A percentile compares a stretch with the other conserved stretches of the same genome.
Conservation (phyloP, 2,113 vertebrate genomes). For the Sphyrna mokarran region DNA sequence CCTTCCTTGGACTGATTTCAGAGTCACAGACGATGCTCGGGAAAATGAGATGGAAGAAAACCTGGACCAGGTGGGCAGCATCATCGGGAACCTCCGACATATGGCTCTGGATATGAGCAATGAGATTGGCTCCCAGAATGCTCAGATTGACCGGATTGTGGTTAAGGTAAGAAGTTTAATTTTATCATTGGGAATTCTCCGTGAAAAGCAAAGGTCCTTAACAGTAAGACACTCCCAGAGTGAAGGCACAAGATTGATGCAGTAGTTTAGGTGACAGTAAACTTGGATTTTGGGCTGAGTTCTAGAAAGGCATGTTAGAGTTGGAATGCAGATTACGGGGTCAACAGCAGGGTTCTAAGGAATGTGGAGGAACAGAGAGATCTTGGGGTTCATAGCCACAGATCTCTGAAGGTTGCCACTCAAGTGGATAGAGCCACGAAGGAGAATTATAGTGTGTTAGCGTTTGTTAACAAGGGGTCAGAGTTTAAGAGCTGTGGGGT, state of each 20-base stretch:
- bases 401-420: too few relatives aligned
- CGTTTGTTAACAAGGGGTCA: too few relatives aligned
- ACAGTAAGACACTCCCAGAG: background rate
- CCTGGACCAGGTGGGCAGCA: slow-evolving; percentile 63
- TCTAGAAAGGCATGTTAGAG: too few relatives aligned
- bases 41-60: slow-evolving; percentile 77
- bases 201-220: background rate
- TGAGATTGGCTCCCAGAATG: slow-evolving; percentile 66
- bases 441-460: too few relatives aligned
- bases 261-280: background rate
- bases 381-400: too few relatives aligned
- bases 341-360: too few relatives aligned
- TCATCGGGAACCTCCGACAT: slow-evolving; percentile 64
- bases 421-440: too few relatives aligned
- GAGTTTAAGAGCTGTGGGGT: too few relatives aligned
- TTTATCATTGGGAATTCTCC: too few relatives aligned
- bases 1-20: slow-evolving; percentile 41
- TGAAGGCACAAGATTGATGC: background rate
- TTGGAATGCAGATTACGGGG: too few relatives aligned
- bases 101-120: slow-evolving; percentile 71
- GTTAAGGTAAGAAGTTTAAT: slow-evolving; percentile 51
- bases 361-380: too few relatives aligned
- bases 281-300: background rate
- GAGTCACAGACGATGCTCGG: slow-evolving; percentile 60
- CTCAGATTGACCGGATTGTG: slow-evolving; percentile 56